phyloP scores from a whole-genome alignment of 2,888 invertebrate genomes.

The Arrhopalites spinosus region DNA sequence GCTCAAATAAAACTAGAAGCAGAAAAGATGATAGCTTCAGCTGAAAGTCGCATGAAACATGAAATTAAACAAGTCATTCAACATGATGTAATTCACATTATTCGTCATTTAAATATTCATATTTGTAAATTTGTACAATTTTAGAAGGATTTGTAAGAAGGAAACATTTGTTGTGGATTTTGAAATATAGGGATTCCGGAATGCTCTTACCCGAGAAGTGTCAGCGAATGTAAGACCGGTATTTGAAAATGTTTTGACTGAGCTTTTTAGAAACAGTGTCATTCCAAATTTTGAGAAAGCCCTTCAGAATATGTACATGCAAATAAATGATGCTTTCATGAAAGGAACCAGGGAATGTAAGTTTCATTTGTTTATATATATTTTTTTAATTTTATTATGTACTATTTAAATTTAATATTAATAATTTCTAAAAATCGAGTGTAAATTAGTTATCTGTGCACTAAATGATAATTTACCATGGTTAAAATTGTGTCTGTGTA shows the following conservation, averaged over 20 bases:
- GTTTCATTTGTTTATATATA: constrained; percentile 58
- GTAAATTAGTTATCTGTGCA: too few relatives aligned
- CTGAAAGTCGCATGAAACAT: constrained; percentile 76
- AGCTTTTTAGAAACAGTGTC: constrained; percentile 74
- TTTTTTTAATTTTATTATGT: constrained; percentile 4
- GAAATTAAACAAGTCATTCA: constrained; percentile 78
- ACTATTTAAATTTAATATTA: background rate
- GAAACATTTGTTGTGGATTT: constrained; percentile 1
- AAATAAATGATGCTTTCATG: constrained; percentile 85
- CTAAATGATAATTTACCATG: too few relatives aligned
- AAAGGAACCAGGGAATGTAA: constrained; percentile 89
- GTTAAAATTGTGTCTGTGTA: too few relatives aligned
- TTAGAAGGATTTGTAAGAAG: background rate
- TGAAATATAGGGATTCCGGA: constrained; percentile 70
- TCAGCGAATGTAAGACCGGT: constrained; percentile 73
- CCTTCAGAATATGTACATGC: constrained; percentile 83
- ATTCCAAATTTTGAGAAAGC: constrained; percentile 87
- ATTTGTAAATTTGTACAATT: too few relatives aligned
- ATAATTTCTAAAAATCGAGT: constrained; percentile 8
- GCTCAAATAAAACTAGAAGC: constrained; percentile 75
- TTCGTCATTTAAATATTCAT: too few relatives aligned
- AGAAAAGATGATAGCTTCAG: constrained; percentile 71
- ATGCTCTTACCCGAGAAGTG: constrained; percentile 73
- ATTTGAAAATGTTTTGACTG: constrained; percentile 76
- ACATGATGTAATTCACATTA: constrained; percentile 76